Base-by-base conservation (phyloP, 1,140 invertebrate species). In the Neodiprion pinetum region DNA sequence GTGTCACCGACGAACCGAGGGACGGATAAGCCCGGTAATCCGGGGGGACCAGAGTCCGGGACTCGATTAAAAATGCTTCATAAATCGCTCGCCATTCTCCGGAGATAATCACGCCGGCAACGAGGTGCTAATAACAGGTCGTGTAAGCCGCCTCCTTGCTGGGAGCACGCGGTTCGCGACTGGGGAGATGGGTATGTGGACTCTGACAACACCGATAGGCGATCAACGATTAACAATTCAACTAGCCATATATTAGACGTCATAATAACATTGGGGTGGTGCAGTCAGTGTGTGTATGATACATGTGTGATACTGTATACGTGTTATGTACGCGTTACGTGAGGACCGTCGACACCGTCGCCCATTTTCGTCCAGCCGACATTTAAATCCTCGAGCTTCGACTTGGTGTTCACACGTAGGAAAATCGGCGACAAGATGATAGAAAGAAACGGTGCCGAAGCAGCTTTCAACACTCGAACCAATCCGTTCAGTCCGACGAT, bases 171-270 rank as follows among this genome's bases (percentile, higher is more conserved):
- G n/a, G 11, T 12, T 61, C 0, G 53, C 4, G 53, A 61, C 53
- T 12, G 4, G 9, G 4, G 53, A 9, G 53, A 8, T 14, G n/a
- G 11, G 53, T 14, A 17, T 12, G 53, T 61, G 53, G 53, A 61
- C 53, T 61, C 11, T 61, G 11, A 14, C 11, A 61, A 61, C 11
- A 61, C 28, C 28, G n/a, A 61, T 61, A 61, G n/a, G n/a, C 11
- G n/a, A 0, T 17, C 11, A 61, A 61, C 0, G n/a, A 14, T 61
- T 61, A 12, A 61, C 53, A 61, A 61, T 61, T 61, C n/a, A 14
- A 61, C 53, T 61, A 61, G 53, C n/a, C 28, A 40, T 61, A 61
- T 61, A 61, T 61, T 61, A 61, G 53, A 61, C 53, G 53, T 14
- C 53, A 61, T 17, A 8, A 61, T 61, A 17, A 61, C 7, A 61